Percentiles rank a stretch among this genome's conserved stretches.
Conservation (phyloP, 2,888 invertebrate genomes). For the Elegia similella region DNA sequence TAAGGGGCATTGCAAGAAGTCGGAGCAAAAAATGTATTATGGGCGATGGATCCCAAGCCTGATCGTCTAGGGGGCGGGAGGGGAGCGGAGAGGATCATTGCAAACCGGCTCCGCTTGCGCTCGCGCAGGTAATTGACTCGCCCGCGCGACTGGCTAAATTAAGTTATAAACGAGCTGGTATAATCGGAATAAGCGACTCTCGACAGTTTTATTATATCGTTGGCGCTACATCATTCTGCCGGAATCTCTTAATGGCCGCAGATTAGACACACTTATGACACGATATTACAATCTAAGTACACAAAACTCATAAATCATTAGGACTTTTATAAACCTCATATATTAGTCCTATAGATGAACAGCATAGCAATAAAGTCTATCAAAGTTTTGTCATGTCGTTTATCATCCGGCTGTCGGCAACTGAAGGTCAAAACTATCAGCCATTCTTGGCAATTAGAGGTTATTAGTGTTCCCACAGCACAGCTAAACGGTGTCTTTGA, state of each 20-base stretch:
- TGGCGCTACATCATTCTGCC: constrained; percentile 42
- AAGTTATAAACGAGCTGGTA: constrained; percentile 71
- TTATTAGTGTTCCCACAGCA: constrained; percentile 5
- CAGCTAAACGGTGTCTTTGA: background rate
- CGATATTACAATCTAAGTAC: background rate
- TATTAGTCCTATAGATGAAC: background rate
- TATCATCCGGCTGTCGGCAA: constrained; percentile 9
- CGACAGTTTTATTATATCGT: constrained; percentile 48
- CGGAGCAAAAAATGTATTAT: constrained; percentile 67
- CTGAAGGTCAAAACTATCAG: constrained; percentile 8
- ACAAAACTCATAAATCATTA: background rate
- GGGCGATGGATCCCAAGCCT: constrained; percentile 40
- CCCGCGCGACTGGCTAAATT: constrained; percentile 59
- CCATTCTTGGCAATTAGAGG: constrained; percentile 7
- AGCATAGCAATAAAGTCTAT: background rate
- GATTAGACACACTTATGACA: constrained; percentile 25
- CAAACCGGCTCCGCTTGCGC: constrained; percentile 72
- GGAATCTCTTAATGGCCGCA: constrained; percentile 36
- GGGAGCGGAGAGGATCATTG: constrained; percentile 45
- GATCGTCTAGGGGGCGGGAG: constrained; percentile 27
- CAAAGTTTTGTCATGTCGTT: constrained; percentile 10
- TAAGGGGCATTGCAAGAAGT: constrained; percentile 35
- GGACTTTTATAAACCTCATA: background rate
- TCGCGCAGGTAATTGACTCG: constrained; percentile 76
- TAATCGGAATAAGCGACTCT: constrained; percentile 55